Percentiles rank a stretch among this genome's conserved stretches.
Evolutionary conservation across 2,888 invertebrate genomes (phyloP).

Genomic region (Coleophora flavipennella): DNA sequence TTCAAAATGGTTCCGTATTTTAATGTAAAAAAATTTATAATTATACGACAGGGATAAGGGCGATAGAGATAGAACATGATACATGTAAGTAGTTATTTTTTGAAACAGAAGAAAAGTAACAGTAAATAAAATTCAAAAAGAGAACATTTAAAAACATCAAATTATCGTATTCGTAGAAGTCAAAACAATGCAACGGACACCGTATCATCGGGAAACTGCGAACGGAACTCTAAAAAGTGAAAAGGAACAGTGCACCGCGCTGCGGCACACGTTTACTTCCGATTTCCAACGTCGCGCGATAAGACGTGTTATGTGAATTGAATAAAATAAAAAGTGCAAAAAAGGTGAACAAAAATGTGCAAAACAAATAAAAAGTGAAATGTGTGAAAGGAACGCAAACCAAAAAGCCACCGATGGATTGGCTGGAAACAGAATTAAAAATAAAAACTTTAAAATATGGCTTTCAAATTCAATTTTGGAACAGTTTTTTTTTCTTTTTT

Average conservation of each 20-base stretch:
- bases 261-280: conserved; percentile 48
- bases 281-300: conserved; percentile 43
- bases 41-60: too few species aligned
- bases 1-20: too few species aligned
- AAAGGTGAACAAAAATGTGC: conserved; percentile 24
- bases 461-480: conserved; percentile 10
- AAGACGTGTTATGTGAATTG: conserved; percentile 36
- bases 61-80: too few species aligned
- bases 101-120: too few species aligned
- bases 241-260: conserved; percentile 36
- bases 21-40: too few species aligned
- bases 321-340: conserved; percentile 9
- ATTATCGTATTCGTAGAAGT: too few species aligned
- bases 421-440: conserved; percentile 36
- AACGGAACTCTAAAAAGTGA: conserved; percentile 46
- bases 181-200: neutral
- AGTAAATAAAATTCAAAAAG: too few species aligned
- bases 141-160: too few species aligned
- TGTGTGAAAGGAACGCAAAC: conserved; percentile 37
- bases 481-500: conserved; percentile 27
- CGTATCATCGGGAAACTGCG: conserved; percentile 17
- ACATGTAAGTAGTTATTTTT: too few species aligned
- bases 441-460: conserved; percentile 41
- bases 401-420: conserved; percentile 32
- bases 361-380: conserved; percentile 23